phyloP scores from a whole-genome alignment of 2,113 vertebrate genomes.

The Rynchops niger region DNA sequence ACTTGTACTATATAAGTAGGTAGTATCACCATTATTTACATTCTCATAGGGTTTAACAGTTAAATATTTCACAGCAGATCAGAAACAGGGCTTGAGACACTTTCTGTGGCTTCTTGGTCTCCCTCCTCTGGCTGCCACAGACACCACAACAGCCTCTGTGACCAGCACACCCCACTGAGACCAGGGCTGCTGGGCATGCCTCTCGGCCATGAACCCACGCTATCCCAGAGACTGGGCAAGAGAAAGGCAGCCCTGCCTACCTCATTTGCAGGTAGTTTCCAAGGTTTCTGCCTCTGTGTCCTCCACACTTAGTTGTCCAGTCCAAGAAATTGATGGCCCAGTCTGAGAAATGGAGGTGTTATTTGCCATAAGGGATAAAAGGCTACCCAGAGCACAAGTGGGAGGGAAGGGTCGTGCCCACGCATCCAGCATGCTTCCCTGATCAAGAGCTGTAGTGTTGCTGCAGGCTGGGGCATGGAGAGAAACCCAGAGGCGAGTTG shows the following conservation, averaged over 20 bases:
- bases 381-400: not conserved
- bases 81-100: not conserved
- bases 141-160: not conserved
- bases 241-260: not conserved
- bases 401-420: not conserved
- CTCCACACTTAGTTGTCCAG: not conserved
- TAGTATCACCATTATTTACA: not conserved
- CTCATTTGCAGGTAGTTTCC: not conserved
- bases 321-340: not conserved
- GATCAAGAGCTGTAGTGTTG: not conserved
- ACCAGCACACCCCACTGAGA: not conserved
- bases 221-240: not conserved
- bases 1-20: not conserved
- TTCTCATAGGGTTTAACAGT: not conserved
- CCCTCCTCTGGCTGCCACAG: not conserved
- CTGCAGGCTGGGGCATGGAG: not conserved
- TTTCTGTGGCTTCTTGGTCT: not conserved
- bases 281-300: not conserved
- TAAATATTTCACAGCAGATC: not conserved
- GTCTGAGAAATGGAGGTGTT: not conserved
- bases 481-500: not conserved
- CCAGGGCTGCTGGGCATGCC: not conserved
- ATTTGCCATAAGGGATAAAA: not conserved
- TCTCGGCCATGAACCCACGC: rapidly evolving
- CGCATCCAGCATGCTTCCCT: not conserved